These are phyloP conservation scores for Nysson spinosus DNA, from an alignment of 2,888 invertebrate genomes.

Conservation along the genomic window DNA sequence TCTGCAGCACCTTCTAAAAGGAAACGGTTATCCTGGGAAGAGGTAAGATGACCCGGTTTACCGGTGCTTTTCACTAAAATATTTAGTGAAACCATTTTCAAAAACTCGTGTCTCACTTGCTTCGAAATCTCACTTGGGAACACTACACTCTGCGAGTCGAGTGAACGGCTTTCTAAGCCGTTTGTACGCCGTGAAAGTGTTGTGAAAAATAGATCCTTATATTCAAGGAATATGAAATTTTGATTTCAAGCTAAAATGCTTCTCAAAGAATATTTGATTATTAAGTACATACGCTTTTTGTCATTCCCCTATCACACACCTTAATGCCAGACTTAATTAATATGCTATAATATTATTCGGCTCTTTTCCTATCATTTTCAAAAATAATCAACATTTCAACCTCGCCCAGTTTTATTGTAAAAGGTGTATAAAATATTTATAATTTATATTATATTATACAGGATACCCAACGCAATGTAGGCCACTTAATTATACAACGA, in stretches of 20 bases:
- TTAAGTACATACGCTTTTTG: no score
- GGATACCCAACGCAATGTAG: no score
- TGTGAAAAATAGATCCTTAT: slow-evolving; percentile 22
- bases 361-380: no score
- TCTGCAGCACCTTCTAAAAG: slow-evolving; percentile 32
- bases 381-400: no score
- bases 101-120: slow-evolving; percentile 33
- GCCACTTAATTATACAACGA: no score
- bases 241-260: slow-evolving; percentile 22
- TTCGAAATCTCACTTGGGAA: slow-evolving; percentile 39
- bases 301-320: no score
- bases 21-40: slow-evolving; percentile 45
- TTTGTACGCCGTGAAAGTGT: slow-evolving; percentile 18
- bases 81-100: slow-evolving; percentile 57
- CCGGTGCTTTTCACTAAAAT: slow-evolving; percentile 54
- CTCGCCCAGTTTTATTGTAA: no score
- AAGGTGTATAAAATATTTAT: no score
- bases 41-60: slow-evolving; percentile 11
- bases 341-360: not conserved
- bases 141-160: slow-evolving; percentile 5
- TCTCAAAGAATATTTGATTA: no score
- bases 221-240: not conserved
- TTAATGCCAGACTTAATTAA: no score
- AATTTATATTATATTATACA: no score
- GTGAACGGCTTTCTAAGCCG: slow-evolving; percentile 16